Percentiles rank a stretch among this genome's conserved stretches.
phyloP scores from a whole-genome alignment of 1,140 invertebrate species.

The Hyphantria cunea region DNA sequence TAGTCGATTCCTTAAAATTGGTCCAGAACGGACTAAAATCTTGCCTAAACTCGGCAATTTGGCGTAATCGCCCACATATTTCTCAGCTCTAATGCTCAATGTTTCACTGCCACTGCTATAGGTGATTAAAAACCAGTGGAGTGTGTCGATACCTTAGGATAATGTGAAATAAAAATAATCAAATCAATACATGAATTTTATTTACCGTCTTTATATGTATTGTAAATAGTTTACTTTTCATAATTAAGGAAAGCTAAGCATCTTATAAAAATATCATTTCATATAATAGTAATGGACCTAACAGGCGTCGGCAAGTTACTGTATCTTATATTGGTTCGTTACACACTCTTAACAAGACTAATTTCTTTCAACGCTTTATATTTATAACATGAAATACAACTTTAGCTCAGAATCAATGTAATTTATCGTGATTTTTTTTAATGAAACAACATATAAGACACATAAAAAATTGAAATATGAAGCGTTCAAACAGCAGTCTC shows the following conservation, averaged over 20 bases:
- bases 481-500: conserved; percentile 28
- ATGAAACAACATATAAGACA: conserved; percentile 34
- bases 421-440: background rate
- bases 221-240: conserved; percentile 75
- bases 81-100: too few relatives aligned
- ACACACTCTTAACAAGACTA: conserved; percentile 36
- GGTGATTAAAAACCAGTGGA: background rate
- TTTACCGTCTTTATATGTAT: conserved; percentile 64
- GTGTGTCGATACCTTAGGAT: conserved; percentile 1
- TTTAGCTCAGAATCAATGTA: too few relatives aligned
- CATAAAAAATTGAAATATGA: conserved; percentile 28
- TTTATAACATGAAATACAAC: conserved; percentile 34
- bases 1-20: too few relatives aligned
- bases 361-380: conserved; percentile 23
- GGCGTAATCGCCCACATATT: too few relatives aligned
- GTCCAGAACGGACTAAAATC: too few relatives aligned
- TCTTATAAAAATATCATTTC: conserved; percentile 78
- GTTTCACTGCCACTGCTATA: too few relatives aligned
- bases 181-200: conserved; percentile 68
- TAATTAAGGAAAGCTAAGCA: conserved; percentile 78
- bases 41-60: too few relatives aligned
- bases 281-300: conserved; percentile 65
- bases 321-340: conserved; percentile 30
- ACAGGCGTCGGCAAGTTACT: conserved; percentile 61
- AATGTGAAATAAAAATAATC: conserved; percentile 12